Percentiles rank a stretch among this genome's conserved stretches.
phyloP scores from a whole-genome alignment of 2,797 vertebrate genomes.

The Peromyscus aztecus region DNA sequence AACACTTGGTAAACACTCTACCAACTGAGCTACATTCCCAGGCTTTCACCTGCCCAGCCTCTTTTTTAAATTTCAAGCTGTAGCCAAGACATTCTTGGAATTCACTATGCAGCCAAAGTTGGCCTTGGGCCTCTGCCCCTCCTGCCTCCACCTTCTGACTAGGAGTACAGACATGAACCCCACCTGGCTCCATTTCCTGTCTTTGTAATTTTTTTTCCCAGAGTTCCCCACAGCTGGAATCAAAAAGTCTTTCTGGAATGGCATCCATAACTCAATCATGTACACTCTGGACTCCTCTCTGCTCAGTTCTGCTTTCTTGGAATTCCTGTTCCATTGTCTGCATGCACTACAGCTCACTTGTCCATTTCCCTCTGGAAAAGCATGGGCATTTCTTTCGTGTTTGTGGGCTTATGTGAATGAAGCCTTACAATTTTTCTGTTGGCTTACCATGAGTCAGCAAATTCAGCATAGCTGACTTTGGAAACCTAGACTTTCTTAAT shows the following conservation, averaged over 20 bases:
- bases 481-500: not conserved
- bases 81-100: not conserved
- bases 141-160: no score
- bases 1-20: not conserved
- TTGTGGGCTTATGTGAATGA: not conserved
- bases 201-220: not conserved
- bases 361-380: not conserved
- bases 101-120: not conserved
- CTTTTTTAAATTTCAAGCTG: not conserved
- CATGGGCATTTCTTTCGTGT: not conserved
- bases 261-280: no score
- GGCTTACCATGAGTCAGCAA: not conserved
- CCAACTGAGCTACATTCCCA: not conserved
- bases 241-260: not conserved
- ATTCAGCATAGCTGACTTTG: not conserved
- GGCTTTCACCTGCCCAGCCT: not conserved
- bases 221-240: no score
- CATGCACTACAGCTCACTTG: fast-evolving
- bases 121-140: not conserved
- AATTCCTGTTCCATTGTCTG: not conserved
- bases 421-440: not conserved
- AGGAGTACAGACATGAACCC: not conserved
- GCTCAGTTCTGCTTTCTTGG: not conserved
- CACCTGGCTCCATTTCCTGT: not conserved
- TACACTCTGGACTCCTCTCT: not conserved